These are phyloP conservation scores for Amiota mariae DNA, from an alignment of 2,888 invertebrate genomes.

Conservation along the genomic window DNA sequence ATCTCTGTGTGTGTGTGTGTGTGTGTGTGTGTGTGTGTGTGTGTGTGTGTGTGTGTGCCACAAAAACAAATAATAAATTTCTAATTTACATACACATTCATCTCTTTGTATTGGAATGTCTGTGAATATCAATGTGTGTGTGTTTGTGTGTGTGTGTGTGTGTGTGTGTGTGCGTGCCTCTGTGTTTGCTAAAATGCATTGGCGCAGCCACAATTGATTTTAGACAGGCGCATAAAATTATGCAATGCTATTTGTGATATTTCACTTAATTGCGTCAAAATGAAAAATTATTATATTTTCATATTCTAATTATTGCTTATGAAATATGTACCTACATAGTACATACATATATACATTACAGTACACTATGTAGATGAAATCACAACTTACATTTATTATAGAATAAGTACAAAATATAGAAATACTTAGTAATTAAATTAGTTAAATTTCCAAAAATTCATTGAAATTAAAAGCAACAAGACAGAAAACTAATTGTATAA, in stretches of 20 bases:
- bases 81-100: not conserved
- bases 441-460: no score
- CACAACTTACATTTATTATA: no score
- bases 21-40: not conserved
- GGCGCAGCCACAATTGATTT: conserved; percentile 19
- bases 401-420: no score
- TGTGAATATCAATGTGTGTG: not conserved
- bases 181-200: not conserved
- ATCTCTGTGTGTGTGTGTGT: not conserved
- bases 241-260: conserved; percentile 6
- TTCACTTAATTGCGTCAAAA: conserved; percentile 1
- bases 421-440: no score
- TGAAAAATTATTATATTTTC: conserved; percentile 26
- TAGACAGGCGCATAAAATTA: conserved; percentile 16
- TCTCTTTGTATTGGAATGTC: not conserved
- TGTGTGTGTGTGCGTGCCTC: not conserved
- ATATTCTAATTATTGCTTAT: no score
- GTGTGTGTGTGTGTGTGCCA: not conserved
- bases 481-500: no score
- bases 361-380: no score
- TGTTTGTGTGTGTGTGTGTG: not conserved
- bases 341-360: no score
- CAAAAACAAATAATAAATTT: conserved; percentile 15
- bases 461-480: no score
- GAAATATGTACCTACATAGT: no score